Conservation (phyloP, 2,888 invertebrate genomes). For the Teleiodes luculella region DNA sequence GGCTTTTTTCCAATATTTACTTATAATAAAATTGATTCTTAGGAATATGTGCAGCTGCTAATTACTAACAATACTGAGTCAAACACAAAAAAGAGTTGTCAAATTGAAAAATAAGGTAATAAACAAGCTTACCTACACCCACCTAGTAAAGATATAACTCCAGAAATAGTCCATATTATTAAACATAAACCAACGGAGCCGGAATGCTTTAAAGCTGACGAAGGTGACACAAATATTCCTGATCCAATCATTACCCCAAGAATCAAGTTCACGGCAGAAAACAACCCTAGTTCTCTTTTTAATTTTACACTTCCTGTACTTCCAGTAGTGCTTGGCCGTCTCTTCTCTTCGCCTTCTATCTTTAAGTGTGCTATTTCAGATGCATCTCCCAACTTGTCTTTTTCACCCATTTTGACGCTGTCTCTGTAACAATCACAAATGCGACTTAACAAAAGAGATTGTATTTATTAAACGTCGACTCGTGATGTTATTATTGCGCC, state of each 20-base stretch:
- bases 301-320: conserved; percentile 75
- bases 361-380: conserved; percentile 23
- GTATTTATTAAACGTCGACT: too few species aligned
- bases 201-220: conserved; percentile 84
- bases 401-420: conserved; percentile 13
- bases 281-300: conserved; percentile 86
- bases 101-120: background rate
- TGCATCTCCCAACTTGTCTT: conserved; percentile 24
- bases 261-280: conserved; percentile 90
- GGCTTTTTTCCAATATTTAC: background rate
- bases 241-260: conserved; percentile 94
- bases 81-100: too few species aligned
- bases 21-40: too few species aligned
- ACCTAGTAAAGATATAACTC: conserved; percentile 88
- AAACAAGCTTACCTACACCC: conserved; percentile 64
- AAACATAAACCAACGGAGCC: conserved; percentile 90
- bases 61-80: too few species aligned
- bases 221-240: conserved; percentile 92
- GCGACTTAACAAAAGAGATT: too few species aligned
- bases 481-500: too few species aligned
- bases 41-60: too few species aligned
- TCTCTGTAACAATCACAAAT: conserved; percentile 6
- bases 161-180: conserved; percentile 87
- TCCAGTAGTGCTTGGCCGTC: background rate
- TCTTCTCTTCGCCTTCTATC: background rate